A percentile compares a stretch with the other conserved stretches of the same genome.
Evolutionary conservation across 1,140 invertebrate species (phyloP).

Genomic region (Sogatella furcifera): DNA sequence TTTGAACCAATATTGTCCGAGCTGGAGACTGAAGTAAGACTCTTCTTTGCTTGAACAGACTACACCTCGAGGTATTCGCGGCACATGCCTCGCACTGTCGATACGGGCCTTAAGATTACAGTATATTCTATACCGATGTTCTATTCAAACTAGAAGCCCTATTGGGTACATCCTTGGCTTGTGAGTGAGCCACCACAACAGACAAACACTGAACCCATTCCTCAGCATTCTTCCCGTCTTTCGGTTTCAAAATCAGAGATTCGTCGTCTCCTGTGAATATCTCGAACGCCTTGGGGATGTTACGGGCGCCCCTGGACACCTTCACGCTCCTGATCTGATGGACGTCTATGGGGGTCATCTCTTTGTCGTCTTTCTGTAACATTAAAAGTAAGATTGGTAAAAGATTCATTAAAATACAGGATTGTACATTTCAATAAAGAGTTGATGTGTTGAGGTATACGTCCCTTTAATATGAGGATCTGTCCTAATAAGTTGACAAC

Average conservation of each 20-base stretch:
- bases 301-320: conserved; percentile 69
- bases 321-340: conserved; percentile 88
- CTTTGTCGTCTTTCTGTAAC: conserved; percentile 42
- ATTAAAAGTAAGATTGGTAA: conserved; percentile 4
- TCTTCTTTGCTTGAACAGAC: no score
- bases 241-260: conserved; percentile 83
- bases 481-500: no score
- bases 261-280: conserved; percentile 84
- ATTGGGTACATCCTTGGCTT: conserved; percentile 35
- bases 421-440: no score
- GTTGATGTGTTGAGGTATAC: no score
- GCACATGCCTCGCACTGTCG: no score
- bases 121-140: no score
- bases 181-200: conserved; percentile 75
- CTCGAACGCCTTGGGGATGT: conserved; percentile 91
- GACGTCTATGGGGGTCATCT: conserved; percentile 56
- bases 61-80: no score
- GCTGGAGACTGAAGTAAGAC: no score
- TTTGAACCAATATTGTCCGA: no score
- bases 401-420: no score
- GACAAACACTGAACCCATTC: conserved; percentile 88
- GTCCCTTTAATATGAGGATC: no score
- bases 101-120: no score
- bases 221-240: conserved; percentile 87
- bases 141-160: conserved; percentile 25